These are phyloP conservation scores for Halichondria panicea DNA, from an alignment of 37 sponge, comb jelly and placozoan genomes.

Conservation along the genomic window DNA sequence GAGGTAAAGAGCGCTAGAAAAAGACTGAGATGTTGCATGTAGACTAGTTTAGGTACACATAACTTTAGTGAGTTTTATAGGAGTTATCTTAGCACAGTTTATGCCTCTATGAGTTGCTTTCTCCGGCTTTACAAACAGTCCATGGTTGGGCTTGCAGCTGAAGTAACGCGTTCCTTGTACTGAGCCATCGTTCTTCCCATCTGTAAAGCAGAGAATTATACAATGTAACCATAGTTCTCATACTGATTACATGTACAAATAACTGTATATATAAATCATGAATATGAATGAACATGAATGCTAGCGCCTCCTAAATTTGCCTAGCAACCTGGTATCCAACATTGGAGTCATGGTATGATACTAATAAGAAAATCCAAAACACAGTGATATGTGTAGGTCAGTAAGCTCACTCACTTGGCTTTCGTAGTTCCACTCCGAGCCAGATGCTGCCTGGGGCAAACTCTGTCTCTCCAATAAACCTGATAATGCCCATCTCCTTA, in stretches of 20 bases:
- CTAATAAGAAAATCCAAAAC: not conserved
- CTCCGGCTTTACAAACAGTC: slow-evolving; percentile 84
- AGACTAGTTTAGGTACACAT: not conserved
- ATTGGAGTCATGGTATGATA: not conserved
- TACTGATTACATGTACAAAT: not conserved
- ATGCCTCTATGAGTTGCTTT: slow-evolving; percentile 88
- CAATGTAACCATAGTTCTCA: not conserved
- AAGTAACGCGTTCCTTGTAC: slow-evolving; percentile 92
- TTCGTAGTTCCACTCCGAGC: slow-evolving; percentile 89
- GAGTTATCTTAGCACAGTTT: slow-evolving; percentile 65
- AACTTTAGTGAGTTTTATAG: not conserved
- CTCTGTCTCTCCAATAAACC: slow-evolving; percentile 81
- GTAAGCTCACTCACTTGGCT: slow-evolving; percentile 61
- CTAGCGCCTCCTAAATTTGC: not conserved
- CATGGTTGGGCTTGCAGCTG: slow-evolving; percentile 82
- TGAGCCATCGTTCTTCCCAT: slow-evolving; percentile 91
- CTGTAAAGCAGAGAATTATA: slow-evolving; percentile 30
- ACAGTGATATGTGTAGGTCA: not conserved
- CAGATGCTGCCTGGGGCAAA: slow-evolving; percentile 84
- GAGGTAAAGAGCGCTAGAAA: not conserved
- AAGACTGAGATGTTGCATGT: not conserved
- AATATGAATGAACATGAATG: not conserved
- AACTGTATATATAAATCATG: not conserved
- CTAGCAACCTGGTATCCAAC: not conserved
- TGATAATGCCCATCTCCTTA: slow-evolving; percentile 77